Evolutionary conservation across 2,113 vertebrate genomes (phyloP).

Genomic region (Cariama cristata): DNA sequence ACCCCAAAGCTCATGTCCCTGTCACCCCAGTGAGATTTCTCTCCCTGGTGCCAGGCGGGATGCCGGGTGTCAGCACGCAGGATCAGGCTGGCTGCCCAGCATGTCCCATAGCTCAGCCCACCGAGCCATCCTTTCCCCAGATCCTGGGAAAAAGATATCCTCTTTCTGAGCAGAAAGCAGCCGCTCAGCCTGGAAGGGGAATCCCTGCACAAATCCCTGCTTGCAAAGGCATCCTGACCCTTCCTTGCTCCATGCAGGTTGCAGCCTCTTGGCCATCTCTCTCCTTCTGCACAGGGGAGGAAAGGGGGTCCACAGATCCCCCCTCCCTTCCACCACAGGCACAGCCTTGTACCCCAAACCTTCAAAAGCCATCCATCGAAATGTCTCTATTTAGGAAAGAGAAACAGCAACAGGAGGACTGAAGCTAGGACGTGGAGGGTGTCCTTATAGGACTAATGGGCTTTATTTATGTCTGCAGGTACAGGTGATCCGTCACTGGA

Average conservation of each 20-base stretch:
- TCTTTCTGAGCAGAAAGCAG: neutral
- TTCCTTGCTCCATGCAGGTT: neutral
- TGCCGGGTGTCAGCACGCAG: neutral
- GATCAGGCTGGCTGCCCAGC: neutral
- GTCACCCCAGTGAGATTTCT: neutral
- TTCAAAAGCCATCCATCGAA: neutral
- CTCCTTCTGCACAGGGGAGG: neutral
- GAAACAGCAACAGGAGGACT: neutral
- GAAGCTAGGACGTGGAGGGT: neutral
- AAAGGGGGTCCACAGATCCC: neutral
- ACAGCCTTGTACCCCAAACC: neutral
- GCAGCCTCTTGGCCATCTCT: neutral
- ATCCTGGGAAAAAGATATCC: neutral
- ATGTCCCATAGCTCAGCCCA: neutral
- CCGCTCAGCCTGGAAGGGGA: neutral
- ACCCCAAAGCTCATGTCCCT: neutral
- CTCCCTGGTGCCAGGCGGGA: accelerated
- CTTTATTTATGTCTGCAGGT: conserved; percentile 13
- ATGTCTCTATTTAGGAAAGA: neutral
- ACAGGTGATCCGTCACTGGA: neutral
- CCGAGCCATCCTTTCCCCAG: neutral
- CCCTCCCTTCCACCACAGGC: neutral
- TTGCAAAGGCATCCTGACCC: neutral
- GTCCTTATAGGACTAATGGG: neutral
- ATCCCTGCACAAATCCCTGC: neutral